A percentile compares a stretch with the other conserved stretches of the same genome.
Evolutionary conservation across 2,797 vertebrate genomes (phyloP).

Genomic region (Geotrypetes seraphini): DNA sequence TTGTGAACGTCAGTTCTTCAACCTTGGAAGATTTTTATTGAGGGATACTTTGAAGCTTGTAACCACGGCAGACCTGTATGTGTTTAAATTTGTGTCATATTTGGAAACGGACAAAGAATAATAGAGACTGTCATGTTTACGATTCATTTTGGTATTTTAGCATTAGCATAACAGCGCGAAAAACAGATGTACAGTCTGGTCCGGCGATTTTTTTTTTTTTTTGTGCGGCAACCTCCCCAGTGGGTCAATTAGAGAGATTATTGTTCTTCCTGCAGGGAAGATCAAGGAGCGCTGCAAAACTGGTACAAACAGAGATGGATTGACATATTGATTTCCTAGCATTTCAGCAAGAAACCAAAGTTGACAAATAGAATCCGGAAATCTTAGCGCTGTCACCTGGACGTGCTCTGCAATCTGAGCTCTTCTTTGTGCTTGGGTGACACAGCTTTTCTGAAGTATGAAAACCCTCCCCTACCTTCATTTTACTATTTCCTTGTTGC

Average conservation of each 20-base stretch:
- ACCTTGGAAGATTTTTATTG: neutral
- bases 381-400: slow-evolving; percentile 25
- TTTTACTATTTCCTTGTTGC: neutral
- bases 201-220: slow-evolving; percentile 53
- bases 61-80: slow-evolving; percentile 10
- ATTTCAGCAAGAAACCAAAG: slow-evolving; percentile 49
- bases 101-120: slow-evolving; percentile 10
- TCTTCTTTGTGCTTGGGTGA: slow-evolving; percentile 4
- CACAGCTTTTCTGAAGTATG: slow-evolving; percentile 7
- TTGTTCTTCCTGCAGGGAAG: slow-evolving; percentile 96
- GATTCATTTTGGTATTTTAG: slow-evolving; percentile 37
- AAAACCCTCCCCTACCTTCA: neutral
- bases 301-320: slow-evolving; percentile 79
- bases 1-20: neutral
- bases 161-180: slow-evolving; percentile 75
- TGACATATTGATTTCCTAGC: slow-evolving; percentile 84
- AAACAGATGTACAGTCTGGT: slow-evolving; percentile 82
- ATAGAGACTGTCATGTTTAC: slow-evolving; percentile 6
- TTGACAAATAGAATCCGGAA: slow-evolving; percentile 50
- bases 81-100: slow-evolving; percentile 14
- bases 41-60: neutral
- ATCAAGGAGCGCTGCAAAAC: slow-evolving; percentile 70
- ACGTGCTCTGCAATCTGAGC: slow-evolving; percentile 14
- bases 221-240: slow-evolving; percentile 82
- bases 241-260: slow-evolving; percentile 99